A percentile compares a stretch with the other conserved stretches of the same genome.
These are phyloP conservation scores for Pseudotriccus pelzelni DNA, from an alignment of 2,797 vertebrate genomes.

Conservation along the genomic window DNA sequence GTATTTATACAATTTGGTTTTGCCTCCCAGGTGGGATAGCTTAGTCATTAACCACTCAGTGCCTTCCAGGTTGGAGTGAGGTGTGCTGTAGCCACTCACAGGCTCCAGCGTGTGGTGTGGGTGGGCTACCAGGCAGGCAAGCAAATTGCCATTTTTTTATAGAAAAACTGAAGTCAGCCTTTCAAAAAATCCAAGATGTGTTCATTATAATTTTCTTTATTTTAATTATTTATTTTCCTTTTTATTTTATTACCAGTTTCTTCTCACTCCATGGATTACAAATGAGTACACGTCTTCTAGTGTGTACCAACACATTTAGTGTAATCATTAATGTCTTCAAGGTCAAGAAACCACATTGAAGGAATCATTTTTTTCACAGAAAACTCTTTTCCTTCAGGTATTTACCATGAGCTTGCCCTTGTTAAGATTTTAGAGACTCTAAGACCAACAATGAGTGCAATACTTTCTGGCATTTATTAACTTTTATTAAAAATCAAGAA, in stretches of 20 bases:
- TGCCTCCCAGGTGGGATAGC: no score
- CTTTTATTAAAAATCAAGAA: neutral
- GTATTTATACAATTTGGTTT: no score
- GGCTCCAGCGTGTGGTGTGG: no score
- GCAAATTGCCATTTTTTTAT: neutral
- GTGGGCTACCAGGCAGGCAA: no score
- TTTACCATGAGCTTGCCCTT: neutral
- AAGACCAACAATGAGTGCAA: rapidly evolving
- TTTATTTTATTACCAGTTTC: no score
- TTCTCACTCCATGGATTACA: neutral
- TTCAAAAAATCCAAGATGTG: neutral
- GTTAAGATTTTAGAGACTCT: neutral
- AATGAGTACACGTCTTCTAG: neutral
- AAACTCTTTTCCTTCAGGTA: neutral
- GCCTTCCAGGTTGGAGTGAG: no score
- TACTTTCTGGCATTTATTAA: neutral
- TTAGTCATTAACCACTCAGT: no score
- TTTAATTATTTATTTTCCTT: no score
- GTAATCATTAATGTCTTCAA: neutral
- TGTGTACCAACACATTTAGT: rapidly evolving
- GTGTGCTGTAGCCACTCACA: no score
- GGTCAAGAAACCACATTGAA: neutral
- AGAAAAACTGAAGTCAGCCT: neutral
- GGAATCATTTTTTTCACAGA: neutral
- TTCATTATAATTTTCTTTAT: no score